phyloP scores from a whole-genome alignment of 2,888 invertebrate species.

The Trachelus iudaicus region DNA sequence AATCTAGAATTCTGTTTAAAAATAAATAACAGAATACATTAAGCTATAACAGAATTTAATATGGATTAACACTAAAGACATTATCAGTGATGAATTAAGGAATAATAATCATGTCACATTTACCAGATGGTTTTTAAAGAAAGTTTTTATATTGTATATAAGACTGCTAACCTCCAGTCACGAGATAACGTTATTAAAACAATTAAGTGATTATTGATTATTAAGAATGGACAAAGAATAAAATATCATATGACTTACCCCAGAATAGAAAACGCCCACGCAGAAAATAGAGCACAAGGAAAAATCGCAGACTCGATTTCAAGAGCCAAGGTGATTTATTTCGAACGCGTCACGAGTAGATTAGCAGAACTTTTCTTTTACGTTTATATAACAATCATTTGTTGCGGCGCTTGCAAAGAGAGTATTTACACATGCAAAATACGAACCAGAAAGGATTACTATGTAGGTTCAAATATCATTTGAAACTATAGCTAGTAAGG shows the following conservation, averaged over 20 bases:
- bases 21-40: background rate
- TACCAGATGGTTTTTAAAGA: background rate
- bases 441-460: background rate
- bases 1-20: background rate
- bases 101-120: background rate
- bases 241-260: background rate
- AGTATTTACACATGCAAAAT: background rate
- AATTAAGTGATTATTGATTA: background rate
- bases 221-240: background rate
- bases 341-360: constrained; percentile 15
- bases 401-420: background rate
- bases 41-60: background rate
- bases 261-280: constrained; percentile 1
- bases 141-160: background rate
- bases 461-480: background rate
- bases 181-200: background rate
- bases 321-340: constrained; percentile 32
- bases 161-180: background rate
- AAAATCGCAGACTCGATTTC: constrained; percentile 14
- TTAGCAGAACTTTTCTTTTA: background rate
- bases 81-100: background rate
- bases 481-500: background rate
- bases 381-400: background rate
- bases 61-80: background rate
- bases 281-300: background rate